Base-by-base conservation (phyloP, 2,797 vertebrate species). In the Tauraco hartlaubi region DNA sequence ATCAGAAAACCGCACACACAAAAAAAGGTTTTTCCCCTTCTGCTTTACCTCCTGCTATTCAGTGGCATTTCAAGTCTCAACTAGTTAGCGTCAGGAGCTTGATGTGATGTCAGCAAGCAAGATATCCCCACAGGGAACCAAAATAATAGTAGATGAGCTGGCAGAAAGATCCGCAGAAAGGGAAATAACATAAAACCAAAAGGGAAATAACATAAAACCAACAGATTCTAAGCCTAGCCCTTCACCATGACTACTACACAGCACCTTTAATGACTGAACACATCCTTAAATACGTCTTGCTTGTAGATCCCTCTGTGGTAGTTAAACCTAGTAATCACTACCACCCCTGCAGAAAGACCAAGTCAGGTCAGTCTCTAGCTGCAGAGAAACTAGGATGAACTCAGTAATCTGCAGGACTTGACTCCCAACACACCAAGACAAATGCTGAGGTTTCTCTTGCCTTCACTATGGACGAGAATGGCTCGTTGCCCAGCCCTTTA, bases 121-220 rank as follows among this genome's bases (percentile, higher is more conserved):
- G 67, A 58, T 64, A 81, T 22, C 48, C 63, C 71, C 62, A 75
- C 29, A 84, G 33, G 49, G 79, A 81, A 88, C 44, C 39, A 88
- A 92, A 92, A 82, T 69, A 93, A 81, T 39, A 94, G 64, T 66
- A 73, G 64, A 81, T 81, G 62, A 96, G 48, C 58, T 86, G 55
- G 83, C 79, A 94, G 43, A 86, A 84, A 84, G 44, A 35, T 39
- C 48, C 48, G 29, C 85, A 73, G 63, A 67, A 94, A 85, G 12
- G 33, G 48, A 86, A 92, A 20, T 29, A 86, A 82, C 46, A 33
- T 12, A 52, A 81, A 75, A 4, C 9, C 2, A 33, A 52, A 94
- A 85, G 12, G 33, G 48, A 86, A 92, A 20, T 29, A 86, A 82
- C 46, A 33, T 12, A 52, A 81, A 75, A 4, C 9, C 2, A 33